phyloP scores from a whole-genome alignment of 37 sponge, comb jelly and placozoan species.

The Haliclona indistincta region DNA sequence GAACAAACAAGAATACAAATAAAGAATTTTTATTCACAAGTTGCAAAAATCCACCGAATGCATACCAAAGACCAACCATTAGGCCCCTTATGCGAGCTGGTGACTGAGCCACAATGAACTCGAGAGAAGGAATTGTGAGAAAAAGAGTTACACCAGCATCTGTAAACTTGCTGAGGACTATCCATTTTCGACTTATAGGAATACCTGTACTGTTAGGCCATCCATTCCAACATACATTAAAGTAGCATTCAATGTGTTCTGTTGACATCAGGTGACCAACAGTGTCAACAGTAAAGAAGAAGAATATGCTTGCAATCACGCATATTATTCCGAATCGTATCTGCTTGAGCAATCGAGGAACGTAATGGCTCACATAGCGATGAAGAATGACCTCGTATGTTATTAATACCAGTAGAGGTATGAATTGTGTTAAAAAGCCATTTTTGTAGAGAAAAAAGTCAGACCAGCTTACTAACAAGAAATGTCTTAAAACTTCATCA shows the following conservation, averaged over 20 bases:
- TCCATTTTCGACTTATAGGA: no score
- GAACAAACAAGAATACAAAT: no score
- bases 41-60: no score
- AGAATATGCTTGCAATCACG: not conserved
- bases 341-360: not conserved
- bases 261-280: no score
- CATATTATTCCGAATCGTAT: not conserved
- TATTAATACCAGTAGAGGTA: no score
- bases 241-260: no score
- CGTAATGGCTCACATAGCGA: no score
- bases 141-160: not conserved
- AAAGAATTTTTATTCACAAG: no score
- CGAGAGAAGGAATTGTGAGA: not conserved
- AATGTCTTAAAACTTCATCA: not conserved
- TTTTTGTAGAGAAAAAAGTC: not conserved
- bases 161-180: not conserved
- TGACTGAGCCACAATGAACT: constrained; percentile 1
- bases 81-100: not conserved
- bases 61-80: constrained; percentile 1
- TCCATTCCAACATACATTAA: no score
- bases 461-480: no score
- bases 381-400: not conserved
- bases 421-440: not conserved
- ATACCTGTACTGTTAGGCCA: no score
- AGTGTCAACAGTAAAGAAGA: no score